These are phyloP conservation scores for Microcebus lehilahytsara DNA, from an alignment of 2,113 vertebrate genomes.

Conservation along the genomic window DNA sequence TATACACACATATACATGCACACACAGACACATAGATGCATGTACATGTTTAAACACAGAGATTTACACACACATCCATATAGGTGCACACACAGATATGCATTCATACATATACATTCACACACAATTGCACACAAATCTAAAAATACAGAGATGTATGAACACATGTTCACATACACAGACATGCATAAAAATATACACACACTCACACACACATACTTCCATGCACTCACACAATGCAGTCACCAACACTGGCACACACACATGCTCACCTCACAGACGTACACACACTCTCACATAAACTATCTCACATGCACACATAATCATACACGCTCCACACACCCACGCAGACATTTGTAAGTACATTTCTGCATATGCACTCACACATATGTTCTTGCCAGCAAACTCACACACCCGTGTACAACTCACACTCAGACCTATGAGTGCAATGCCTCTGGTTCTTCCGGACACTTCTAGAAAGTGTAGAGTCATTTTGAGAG, in stretches of 20 bases:
- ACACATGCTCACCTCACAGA: not conserved
- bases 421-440: not conserved
- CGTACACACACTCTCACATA: not conserved
- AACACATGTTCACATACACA: not conserved
- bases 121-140: not conserved
- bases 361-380: not conserved
- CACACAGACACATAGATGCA: not conserved
- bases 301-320: not conserved
- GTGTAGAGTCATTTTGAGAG: not conserved
- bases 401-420: too few relatives aligned
- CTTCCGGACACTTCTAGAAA: not conserved
- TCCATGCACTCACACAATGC: not conserved
- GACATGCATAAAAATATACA: not conserved
- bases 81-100: not conserved
- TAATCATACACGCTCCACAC: not conserved
- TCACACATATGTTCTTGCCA: not conserved
- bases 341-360: not conserved
- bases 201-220: not conserved
- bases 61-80: not conserved
- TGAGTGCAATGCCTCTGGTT: not conserved
- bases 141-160: not conserved
- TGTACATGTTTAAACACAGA: not conserved
- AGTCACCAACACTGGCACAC: not conserved
- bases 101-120: not conserved
- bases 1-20: too few relatives aligned